phyloP scores from a whole-genome alignment of 2,888 invertebrate species.

The Dioctria rufipes region DNA sequence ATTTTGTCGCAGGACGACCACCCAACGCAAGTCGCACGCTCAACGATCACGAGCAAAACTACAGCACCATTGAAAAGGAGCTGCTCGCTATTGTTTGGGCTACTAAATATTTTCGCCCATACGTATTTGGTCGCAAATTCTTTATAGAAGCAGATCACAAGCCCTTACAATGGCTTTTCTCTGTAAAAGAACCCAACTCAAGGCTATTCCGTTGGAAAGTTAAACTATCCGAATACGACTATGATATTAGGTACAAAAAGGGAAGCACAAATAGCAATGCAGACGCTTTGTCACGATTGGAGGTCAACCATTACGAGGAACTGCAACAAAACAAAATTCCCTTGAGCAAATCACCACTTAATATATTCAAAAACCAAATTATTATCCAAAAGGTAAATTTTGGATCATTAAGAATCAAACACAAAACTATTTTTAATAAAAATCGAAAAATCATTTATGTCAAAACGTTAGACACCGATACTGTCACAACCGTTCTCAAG shows the following conservation, averaged over 20 bases:
- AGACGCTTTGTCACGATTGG: slow-evolving; percentile 54
- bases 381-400: not conserved
- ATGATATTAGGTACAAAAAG: slow-evolving; percentile 57
- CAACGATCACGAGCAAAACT: slow-evolving; percentile 59
- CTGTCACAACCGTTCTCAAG: slow-evolving; percentile 50
- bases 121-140: slow-evolving; percentile 66
- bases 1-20: slow-evolving; percentile 61
- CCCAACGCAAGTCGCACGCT: slow-evolving; percentile 54
- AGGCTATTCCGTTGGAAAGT: slow-evolving; percentile 66
- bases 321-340: not conserved
- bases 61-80: slow-evolving; percentile 55
- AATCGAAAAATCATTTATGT: slow-evolving; percentile 49
- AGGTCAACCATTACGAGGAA: not conserved
- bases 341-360: not conserved
- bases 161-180: slow-evolving; percentile 66
- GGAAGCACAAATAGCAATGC: slow-evolving; percentile 46
- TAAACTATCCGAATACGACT: slow-evolving; percentile 64
- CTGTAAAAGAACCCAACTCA: slow-evolving; percentile 66
- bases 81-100: slow-evolving; percentile 62
- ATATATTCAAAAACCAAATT: not conserved
- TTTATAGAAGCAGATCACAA: slow-evolving; percentile 68
- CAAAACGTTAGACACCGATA: slow-evolving; percentile 28
- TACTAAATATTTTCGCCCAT: slow-evolving; percentile 65
- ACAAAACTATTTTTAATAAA: slow-evolving; percentile 44
- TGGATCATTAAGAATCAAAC: slow-evolving; percentile 7